Percentiles rank a stretch among this genome's conserved stretches.
Evolutionary conservation across 2,797 vertebrate species (phyloP).

Genomic region (Podarcis lilfordi): DNA sequence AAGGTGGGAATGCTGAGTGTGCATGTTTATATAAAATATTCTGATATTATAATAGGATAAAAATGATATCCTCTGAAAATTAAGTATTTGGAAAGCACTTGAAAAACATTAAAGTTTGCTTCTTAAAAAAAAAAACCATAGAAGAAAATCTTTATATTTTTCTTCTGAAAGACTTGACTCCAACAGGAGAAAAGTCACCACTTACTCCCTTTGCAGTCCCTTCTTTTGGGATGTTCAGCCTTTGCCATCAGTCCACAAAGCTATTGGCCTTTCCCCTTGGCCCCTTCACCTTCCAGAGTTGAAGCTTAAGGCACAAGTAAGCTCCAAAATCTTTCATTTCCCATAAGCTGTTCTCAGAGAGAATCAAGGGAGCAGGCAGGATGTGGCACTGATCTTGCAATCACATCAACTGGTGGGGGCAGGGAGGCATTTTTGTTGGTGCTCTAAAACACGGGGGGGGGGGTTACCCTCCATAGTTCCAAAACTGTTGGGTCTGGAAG

Average conservation of each 20-base stretch:
- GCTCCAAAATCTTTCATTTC: not conserved
- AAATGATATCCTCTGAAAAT: not conserved
- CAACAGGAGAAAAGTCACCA: not conserved
- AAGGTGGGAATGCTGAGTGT: not conserved
- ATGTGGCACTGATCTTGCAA: not conserved
- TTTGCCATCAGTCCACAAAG: not conserved
- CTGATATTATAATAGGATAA: not conserved
- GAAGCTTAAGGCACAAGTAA: not conserved
- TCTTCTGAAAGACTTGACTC: not conserved
- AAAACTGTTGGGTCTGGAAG: too few relatives aligned
- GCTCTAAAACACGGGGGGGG: not conserved
- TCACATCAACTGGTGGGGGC: not conserved
- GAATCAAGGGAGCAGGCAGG: not conserved
- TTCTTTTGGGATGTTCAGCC: not conserved
- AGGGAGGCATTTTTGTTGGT: not conserved
- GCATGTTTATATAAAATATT: not conserved
- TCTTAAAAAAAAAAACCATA: not conserved
- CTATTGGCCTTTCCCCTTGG: not conserved
- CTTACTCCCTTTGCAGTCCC: not conserved
- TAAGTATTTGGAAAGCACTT: not conserved
- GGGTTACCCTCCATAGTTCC: not conserved
- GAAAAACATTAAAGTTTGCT: not conserved
- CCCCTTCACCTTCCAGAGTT: too few relatives aligned
- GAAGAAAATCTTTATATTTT: not conserved
- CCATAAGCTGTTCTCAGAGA: not conserved